Base-by-base conservation (phyloP, 2,888 invertebrate genomes). In the Chloroclysta siterata region DNA sequence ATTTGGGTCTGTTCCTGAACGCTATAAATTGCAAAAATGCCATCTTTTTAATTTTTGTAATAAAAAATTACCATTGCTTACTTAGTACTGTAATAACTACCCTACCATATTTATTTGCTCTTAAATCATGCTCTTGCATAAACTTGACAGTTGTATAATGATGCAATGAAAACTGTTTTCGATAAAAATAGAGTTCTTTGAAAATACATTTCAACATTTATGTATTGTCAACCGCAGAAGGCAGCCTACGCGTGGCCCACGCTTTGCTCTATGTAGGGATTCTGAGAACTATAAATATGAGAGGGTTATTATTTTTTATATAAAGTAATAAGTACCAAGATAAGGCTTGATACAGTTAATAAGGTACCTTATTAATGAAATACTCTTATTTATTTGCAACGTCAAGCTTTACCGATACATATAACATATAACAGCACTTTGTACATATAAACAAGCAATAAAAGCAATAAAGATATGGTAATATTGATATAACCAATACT, bases 221-320 rank as follows among this genome's bases (percentile, higher is more conserved):
- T 52, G 42, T 56, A 48, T 53, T 53, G 52, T 14, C 15, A 17
- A 39, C 8, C 28, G 47, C 15, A 53, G 47, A 53, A 52, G 44
- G 17, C 59, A 14, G 6, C 51, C 58, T 17, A 58, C 57, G 51
- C 14, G 13, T 42, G 7, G 17, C 60, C 60, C 28, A 60, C 60
- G 48, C 53, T 14, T 39, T 47, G 39, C 39, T 46, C 36, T 53
- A 29, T 15, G 46, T 39, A 33, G 17, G 22, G 39, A 48, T 41
- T 53, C 53, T 41, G 15, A 58, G 42, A 60, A 60, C 14, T 13
- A 50, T 50, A 22, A 14, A 28, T 47, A 47, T 29, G 59, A 48
- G 53, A 53, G 15, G 17, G 47, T 39, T 48, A 52, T 17, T 44
- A 44, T 44, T 44, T 36, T 47, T n/a, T n/a, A n/a, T n/a, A n/a